Evolutionary conservation across 2,888 invertebrate genomes (phyloP).

Genomic region (Hyposoter didymator): DNA sequence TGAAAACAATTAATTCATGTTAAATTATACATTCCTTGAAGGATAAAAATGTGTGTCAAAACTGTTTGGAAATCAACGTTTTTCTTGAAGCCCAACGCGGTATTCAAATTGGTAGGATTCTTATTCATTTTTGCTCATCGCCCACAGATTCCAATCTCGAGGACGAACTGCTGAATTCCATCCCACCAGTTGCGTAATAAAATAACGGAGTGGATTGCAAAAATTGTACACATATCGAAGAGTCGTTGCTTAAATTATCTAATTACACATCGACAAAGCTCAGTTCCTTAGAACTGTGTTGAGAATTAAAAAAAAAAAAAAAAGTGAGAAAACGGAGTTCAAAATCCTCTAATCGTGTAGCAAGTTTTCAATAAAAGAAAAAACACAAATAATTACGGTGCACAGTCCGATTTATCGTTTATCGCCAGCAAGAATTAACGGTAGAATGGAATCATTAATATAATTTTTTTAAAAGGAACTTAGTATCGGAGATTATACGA

Average conservation of each 20-base stretch:
- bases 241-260: conserved; percentile 61
- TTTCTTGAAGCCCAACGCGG: conserved; percentile 4
- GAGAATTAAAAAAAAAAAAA: neutral
- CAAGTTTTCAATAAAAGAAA: neutral
- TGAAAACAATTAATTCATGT: neutral
- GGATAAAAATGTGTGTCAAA: conserved; percentile 8
- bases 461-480: conserved; percentile 22
- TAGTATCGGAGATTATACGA: conserved; percentile 21
- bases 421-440: neutral
- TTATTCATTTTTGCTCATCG: conserved; percentile 67
- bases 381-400: neutral
- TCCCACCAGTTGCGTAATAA: conserved; percentile 20
- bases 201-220: neutral
- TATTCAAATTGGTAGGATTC: conserved; percentile 18
- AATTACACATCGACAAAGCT: neutral
- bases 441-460: conserved; percentile 7
- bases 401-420: neutral
- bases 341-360: neutral
- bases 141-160: conserved; percentile 65
- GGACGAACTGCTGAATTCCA: conserved; percentile 75
- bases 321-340: neutral
- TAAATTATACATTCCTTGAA: neutral
- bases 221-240: conserved; percentile 9
- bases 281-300: neutral
- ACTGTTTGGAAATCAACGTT: neutral